phyloP scores from a whole-genome alignment of 2,113 vertebrate species.

The Erinaceus europaeus region DNA sequence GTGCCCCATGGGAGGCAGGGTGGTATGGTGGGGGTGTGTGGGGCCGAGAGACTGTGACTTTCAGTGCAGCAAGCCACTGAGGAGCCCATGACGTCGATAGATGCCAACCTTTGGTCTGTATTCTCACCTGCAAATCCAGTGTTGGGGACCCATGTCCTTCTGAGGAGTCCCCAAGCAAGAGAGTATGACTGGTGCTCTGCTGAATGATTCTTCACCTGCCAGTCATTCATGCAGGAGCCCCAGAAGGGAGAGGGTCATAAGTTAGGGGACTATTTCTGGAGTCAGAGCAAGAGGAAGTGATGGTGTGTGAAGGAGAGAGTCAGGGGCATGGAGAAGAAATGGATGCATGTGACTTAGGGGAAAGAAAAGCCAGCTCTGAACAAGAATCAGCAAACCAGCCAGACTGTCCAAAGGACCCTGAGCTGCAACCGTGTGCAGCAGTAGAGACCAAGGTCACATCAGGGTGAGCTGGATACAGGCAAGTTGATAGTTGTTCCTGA shows the following conservation, averaged over 20 bases:
- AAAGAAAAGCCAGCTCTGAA: not conserved
- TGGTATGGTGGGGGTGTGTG: too few relatives aligned
- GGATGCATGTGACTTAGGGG: not conserved
- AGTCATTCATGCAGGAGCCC: not conserved
- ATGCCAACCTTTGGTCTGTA: not conserved
- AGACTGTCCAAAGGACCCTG: not conserved
- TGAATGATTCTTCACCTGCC: not conserved
- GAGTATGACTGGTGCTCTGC: too few relatives aligned
- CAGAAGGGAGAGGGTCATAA: too few relatives aligned
- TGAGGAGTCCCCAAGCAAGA: not conserved
- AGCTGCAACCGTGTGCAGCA: not conserved
- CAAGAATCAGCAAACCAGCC: not conserved
- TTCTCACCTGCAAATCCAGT: not conserved
- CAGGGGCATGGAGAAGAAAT: not conserved
- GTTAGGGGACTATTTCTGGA: accelerated
- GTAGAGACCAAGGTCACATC: not conserved
- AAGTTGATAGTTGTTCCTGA: not conserved
- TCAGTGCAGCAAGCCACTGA: too few relatives aligned
- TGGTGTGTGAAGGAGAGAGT: accelerated
- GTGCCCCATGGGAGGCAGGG: too few relatives aligned
- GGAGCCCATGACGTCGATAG: too few relatives aligned
- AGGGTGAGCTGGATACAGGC: not conserved
- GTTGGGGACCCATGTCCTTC: accelerated
- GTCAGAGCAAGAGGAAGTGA: not conserved
- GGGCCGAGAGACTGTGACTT: too few relatives aligned